Evolutionary conservation across 37 sponge, comb jelly and placozoan genomes (phyloP).

Genomic region (Aplysina aerophoba): DNA sequence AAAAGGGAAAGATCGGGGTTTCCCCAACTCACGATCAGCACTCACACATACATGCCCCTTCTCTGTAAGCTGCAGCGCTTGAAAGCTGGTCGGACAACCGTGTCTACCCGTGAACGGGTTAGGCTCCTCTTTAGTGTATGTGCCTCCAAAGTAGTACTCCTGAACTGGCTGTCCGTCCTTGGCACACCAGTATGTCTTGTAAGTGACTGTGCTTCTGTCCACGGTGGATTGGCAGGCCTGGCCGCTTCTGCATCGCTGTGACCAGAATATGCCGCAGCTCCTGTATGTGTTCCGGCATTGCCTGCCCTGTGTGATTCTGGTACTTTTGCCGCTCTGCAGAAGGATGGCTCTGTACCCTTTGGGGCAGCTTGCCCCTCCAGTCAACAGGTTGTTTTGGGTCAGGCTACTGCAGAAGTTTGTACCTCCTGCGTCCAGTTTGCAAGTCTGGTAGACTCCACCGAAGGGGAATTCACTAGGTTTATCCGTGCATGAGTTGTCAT

Average conservation of each 20-base stretch:
- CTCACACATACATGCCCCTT: conserved; percentile 46
- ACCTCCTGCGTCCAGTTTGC: conserved; percentile 27
- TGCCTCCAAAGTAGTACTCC: conserved; percentile 50
- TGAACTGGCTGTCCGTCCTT: not conserved
- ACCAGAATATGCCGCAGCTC: not conserved
- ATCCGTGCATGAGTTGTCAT: conserved; percentile 51
- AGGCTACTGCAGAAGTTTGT: not conserved
- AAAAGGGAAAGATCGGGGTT: conserved; percentile 52
- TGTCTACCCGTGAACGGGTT: conserved; percentile 46
- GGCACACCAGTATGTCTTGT: conserved; percentile 57
- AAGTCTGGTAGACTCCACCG: conserved; percentile 80
- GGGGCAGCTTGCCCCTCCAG: conserved; percentile 46
- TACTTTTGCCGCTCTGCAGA: not conserved
- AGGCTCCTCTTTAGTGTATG: not conserved
- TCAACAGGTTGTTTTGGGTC: conserved; percentile 46
- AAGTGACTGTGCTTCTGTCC: not conserved
- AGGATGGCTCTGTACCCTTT: conserved; percentile 37
- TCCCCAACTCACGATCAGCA: conserved; percentile 45
- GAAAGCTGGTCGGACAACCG: conserved; percentile 44
- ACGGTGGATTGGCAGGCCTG: not conserved
- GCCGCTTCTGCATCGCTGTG: not conserved
- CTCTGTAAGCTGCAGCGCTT: conserved; percentile 18
- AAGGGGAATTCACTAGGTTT: conserved; percentile 53
- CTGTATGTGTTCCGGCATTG: not conserved
- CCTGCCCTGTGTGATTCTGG: not conserved